Percentiles rank a stretch among this genome's conserved stretches.
These are phyloP conservation scores for Bubalus kerabau DNA, from an alignment of 2,113 vertebrate species.

Conservation along the genomic window DNA sequence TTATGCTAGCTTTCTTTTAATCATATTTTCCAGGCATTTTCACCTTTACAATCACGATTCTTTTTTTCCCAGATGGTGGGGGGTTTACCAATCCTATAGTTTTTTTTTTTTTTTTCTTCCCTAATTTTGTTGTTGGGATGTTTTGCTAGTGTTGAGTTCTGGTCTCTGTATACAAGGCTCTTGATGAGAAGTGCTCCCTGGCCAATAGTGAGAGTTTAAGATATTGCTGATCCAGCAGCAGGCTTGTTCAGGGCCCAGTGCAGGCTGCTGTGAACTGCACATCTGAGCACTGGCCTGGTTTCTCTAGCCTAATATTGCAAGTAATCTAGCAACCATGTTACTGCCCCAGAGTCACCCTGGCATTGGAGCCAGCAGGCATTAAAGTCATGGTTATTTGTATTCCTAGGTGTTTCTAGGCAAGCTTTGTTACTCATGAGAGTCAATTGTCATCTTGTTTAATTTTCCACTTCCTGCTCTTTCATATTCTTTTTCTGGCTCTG, in stretches of 20 bases:
- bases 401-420: background rate
- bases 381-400: background rate
- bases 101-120: background rate
- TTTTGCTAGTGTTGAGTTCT: background rate
- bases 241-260: rapidly evolving
- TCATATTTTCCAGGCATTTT: background rate
- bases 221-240: background rate
- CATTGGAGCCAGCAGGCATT: background rate
- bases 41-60: background rate
- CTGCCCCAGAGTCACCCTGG: background rate
- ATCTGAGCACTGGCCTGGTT: background rate
- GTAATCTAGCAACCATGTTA: background rate
- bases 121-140: background rate
- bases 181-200: background rate
- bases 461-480: background rate
- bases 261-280: too few species aligned
- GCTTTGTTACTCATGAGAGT: background rate
- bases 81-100: background rate
- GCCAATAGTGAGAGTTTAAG: background rate
- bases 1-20: background rate
- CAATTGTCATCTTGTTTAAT: background rate
- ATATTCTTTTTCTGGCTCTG: background rate
- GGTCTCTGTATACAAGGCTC: background rate
- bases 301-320: rapidly evolving
- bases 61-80: background rate